Evolutionary conservation across 2,888 invertebrate genomes (phyloP), one percentile per base, ranked within the genome.

Genomic region (Ophioninae sp.): DNA sequence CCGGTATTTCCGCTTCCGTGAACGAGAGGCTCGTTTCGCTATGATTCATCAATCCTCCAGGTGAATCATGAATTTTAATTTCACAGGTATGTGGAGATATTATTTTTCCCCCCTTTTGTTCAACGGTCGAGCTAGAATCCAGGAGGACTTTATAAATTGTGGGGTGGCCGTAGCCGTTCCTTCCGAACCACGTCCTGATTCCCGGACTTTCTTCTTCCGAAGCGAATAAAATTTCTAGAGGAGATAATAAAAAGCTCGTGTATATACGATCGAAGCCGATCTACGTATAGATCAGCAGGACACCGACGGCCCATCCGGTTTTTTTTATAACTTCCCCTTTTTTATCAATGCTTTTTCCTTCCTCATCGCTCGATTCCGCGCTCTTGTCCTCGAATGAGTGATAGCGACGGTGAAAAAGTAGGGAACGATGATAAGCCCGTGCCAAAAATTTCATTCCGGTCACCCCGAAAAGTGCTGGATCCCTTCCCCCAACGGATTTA

Each of bases 371-470:
- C 2, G 39, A 57, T 57, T 65, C 56, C 50, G 20, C 37, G 13
- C 57, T n/a, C 44, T 61, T 17, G 23, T 65, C 21, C 17, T 57
- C 41, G 59, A 72, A 59, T 44, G 57, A 59, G 79, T 44, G 65
- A 79, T 37, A 65, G 59, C 41, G 67, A 59, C 23, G n/a, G 56
- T 37, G 56, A 56, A 37, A 30, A 37, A 59, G 59, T 1, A 30
- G 30, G 30, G 59, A 65, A 57, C 44, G 56, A 30, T 64, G 83
- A 83, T 83, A 83, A 81, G 57, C 50, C 23, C 65, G 78, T 79
- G 83, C 83, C 83, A 84, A 79, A 79, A 84, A 79, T 78, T 84
- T 79, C 65, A 77, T 81, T 74, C 56, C 70, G 41, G 70, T 67
- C 81, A 84, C 74, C 72, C 23, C 70, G 72, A 81, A 79, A 79